Conservation (phyloP, 37 sponge, comb jelly and placozoan genomes). For the Agelas oroides region DNA sequence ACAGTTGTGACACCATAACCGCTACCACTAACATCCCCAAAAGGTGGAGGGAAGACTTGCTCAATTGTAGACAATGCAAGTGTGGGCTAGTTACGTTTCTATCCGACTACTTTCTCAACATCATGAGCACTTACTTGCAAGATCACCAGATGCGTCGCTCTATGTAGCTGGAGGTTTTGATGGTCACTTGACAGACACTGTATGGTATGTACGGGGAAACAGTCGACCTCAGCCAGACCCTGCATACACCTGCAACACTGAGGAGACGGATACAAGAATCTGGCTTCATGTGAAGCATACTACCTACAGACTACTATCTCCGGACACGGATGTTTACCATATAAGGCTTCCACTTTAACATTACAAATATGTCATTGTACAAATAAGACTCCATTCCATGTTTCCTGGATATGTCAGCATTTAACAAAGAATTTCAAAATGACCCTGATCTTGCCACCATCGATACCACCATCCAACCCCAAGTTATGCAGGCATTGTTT, state of each 20-base stretch:
- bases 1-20: background rate
- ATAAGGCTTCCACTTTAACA: slow-evolving; percentile 14
- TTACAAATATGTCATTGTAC: background rate
- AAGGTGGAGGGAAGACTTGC: slow-evolving; percentile 10
- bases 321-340: slow-evolving; percentile 40
- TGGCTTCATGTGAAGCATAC: slow-evolving; percentile 31
- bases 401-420: background rate
- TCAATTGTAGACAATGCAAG: slow-evolving; percentile 36
- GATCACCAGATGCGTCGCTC: background rate
- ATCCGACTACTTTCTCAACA: background rate
- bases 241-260: slow-evolving; percentile 6
- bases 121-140: background rate
- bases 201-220: background rate
- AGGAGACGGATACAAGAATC: slow-evolving; percentile 37
- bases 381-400: background rate
- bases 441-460: slow-evolving; percentile 31
- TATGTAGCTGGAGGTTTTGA: slow-evolving; percentile 22
- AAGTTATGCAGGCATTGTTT: background rate
- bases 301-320: background rate
- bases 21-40: background rate
- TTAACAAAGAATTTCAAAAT: background rate
- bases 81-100: background rate
- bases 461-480: background rate
- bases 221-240: slow-evolving; percentile 14
- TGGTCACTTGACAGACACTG: background rate